Evolutionary conservation across 1,140 invertebrate genomes (phyloP), one percentile per base, ranked within the genome.

Genomic region (Drosophila yakuba): DNA sequence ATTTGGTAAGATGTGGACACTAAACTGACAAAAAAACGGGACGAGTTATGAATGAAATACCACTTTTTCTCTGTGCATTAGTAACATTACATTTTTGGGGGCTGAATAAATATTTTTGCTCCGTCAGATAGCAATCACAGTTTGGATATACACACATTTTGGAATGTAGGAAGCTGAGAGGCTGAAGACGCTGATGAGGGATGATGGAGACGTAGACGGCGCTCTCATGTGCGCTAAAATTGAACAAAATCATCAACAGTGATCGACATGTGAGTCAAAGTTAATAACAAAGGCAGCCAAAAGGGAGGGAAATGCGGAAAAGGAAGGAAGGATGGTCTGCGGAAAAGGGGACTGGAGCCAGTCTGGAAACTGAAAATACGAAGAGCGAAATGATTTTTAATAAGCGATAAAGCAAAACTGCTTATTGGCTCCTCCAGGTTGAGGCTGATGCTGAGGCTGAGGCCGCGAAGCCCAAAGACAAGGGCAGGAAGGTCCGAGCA

Each of bases 371-470:
- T 89, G 85, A 82, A 76, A 91, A 91, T 90, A 91, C 84, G 80
- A 91, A 91, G 89, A 91, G 89, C 89, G 89, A 91, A 91, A 90
- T 91, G 90, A 91, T 91, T 91, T 91, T 91, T 91, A 91, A 91
- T 91, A 91, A 91, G 78, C 90, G 90, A 91, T 91, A 91, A 91
- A 91, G 88, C 85, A 90, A 91, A 91, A 91, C 86, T 91, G 86
- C 90, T 91, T 91, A 91, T 90, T 90, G 90, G 89, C 89, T 91
- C 88, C 83, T 51, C 44, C 55, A 54, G 38, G 41, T 48, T 39
- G 28, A 45, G 4, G 12, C 12, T 39, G 38, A 39, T 12, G 38
- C 38, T 39, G 36, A 14, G 12, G 11, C 36, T 38, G 36, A 45
- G 14, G 28, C 62, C 62, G 63, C 71, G 58, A 44, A 41, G 35